Conservation (phyloP, 2,113 vertebrate genomes). For the human (Homo sapiens) region GRCh38 chr17:1622001-1622500, state of each 20-base stretch:
- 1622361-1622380: too few species aligned
- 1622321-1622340: too few species aligned
- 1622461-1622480: too few species aligned
- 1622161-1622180: neutral
- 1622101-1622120: neutral
- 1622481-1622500: too few species aligned
- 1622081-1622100: neutral
- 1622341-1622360: too few species aligned
- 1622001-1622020: neutral
- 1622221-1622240: neutral
- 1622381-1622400: too few species aligned
- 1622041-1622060: neutral
- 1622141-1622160: neutral
- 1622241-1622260: slow-evolving; percentile 14
- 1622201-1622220: slow-evolving; percentile 28
- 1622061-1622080: slow-evolving; percentile 5
- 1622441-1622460: too few species aligned
- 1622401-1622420: too few species aligned
- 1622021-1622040: neutral
- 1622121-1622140: neutral
- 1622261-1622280: neutral
- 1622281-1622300: too few species aligned
- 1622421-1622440: too few species aligned
- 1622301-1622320: too few species aligned
- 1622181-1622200: neutral